Conservation (phyloP, 2,888 invertebrate species). For the Julus scanicus region DNA sequence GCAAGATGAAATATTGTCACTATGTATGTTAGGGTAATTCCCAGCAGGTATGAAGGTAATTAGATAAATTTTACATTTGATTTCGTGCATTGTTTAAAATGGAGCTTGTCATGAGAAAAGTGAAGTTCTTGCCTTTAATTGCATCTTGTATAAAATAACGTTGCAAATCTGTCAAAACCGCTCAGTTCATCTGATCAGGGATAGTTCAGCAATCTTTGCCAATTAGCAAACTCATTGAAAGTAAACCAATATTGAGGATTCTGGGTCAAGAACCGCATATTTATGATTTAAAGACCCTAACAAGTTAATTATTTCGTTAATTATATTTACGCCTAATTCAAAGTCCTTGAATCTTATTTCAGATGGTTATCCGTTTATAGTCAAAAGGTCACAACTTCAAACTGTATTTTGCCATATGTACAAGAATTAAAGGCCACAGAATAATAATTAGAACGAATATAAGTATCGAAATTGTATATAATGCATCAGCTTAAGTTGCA, state of each 20-base stretch:
- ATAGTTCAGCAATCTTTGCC: slow-evolving; percentile 19
- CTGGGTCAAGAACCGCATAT: slow-evolving; percentile 33
- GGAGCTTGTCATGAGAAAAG: no score
- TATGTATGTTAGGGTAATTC: no score
- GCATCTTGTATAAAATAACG: no score
- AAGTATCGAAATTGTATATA: no score
- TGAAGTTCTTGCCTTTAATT: no score
- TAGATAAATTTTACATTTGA: no score
- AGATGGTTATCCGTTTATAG: slow-evolving; percentile 8
- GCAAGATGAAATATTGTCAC: no score
- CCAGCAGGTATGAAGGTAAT: no score
- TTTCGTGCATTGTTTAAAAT: no score
- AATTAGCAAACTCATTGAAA: not conserved
- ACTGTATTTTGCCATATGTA: not conserved
- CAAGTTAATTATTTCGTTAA: slow-evolving; percentile 17
- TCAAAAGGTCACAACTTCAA: not conserved
- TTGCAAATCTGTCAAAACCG: not conserved
- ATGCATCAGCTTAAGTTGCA: no score
- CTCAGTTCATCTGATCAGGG: not conserved
- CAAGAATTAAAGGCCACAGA: not conserved
- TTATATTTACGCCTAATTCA: slow-evolving; percentile 20
- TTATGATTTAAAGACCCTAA: not conserved
- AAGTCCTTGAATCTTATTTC: slow-evolving; percentile 16
- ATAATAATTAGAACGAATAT: not conserved
- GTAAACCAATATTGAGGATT: slow-evolving; percentile 33